phyloP scores from a whole-genome alignment of 2,797 vertebrate species.

The Discoglossus pictus region DNA sequence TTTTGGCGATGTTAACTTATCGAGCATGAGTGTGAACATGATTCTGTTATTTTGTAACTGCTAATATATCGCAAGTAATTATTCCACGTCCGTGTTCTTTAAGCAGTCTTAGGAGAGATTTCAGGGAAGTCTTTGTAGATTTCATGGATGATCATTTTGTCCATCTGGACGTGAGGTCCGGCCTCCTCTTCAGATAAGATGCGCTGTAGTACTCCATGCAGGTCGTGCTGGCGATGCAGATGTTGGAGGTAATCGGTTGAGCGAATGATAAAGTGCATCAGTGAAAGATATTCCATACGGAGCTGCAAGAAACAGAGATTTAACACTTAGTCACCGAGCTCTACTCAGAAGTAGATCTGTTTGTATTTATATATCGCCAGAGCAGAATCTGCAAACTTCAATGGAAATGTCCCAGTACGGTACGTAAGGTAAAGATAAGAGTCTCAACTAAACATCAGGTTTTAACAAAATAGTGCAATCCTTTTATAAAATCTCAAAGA shows the following conservation, averaged over 20 bases:
- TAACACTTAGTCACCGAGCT: background rate
- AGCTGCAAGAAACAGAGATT: slow-evolving; percentile 67
- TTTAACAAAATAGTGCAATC: too few relatives aligned
- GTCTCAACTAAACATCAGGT: too few relatives aligned
- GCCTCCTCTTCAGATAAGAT: slow-evolving; percentile 86
- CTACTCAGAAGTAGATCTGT: too few relatives aligned
- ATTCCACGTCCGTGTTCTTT: slow-evolving; percentile 6
- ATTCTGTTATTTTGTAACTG: too few relatives aligned
- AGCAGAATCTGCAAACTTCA: too few relatives aligned
- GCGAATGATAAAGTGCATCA: slow-evolving; percentile 93
- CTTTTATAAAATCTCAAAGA: too few relatives aligned
- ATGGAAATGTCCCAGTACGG: too few relatives aligned
- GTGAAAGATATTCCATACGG: slow-evolving; percentile 95
- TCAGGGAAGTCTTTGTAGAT: slow-evolving; percentile 92
- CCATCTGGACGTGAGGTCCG: slow-evolving; percentile 88
- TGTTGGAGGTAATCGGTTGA: slow-evolving; percentile 93
- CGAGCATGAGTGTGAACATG: too few relatives aligned
- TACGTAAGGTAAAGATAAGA: too few relatives aligned
- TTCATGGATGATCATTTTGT: slow-evolving; percentile 91
- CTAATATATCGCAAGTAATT: too few relatives aligned
- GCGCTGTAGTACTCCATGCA: slow-evolving; percentile 86
- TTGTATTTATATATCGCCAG: too few relatives aligned
- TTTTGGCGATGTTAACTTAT: too few relatives aligned
- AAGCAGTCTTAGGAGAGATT: slow-evolving; percentile 73
- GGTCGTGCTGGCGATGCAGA: slow-evolving; percentile 85